Percentiles rank a stretch among this genome's conserved stretches.
These are phyloP conservation scores for Drosophila athabasca DNA, from an alignment of 1,140 invertebrate genomes.

Conservation along the genomic window DNA sequence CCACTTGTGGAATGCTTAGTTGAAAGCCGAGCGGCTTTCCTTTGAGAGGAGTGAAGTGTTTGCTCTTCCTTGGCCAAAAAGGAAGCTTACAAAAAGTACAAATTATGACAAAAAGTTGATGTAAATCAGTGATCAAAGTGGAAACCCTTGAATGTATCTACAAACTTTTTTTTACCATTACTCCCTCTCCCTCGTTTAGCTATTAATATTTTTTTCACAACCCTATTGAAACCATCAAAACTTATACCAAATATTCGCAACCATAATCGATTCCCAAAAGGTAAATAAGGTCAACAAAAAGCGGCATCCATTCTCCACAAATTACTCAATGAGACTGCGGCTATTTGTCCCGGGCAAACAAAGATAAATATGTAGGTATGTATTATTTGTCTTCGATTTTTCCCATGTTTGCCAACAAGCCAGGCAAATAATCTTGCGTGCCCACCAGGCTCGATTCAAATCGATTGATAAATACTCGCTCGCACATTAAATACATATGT, in stretches of 20 bases:
- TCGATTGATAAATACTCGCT: slow-evolving; percentile 49
- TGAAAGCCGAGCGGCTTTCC: slow-evolving; percentile 26
- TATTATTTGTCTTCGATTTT: slow-evolving; percentile 46
- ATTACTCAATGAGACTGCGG: slow-evolving; percentile 26
- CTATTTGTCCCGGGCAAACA: slow-evolving; percentile 42
- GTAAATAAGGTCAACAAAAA: slow-evolving; percentile 14
- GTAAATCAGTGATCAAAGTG: too few relatives aligned
- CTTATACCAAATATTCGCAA: not conserved
- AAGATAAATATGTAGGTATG: slow-evolving; percentile 39
- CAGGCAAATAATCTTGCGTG: slow-evolving; percentile 32
- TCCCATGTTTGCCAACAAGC: slow-evolving; percentile 12
- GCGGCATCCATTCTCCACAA: slow-evolving; percentile 21
- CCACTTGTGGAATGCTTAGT: slow-evolving; percentile 61
- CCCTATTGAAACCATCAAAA: not conserved
- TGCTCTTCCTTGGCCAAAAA: slow-evolving; percentile 43
- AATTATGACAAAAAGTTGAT: too few relatives aligned
- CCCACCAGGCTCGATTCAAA: slow-evolving; percentile 42
- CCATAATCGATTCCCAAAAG: not conserved
- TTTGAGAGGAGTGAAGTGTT: slow-evolving; percentile 33
- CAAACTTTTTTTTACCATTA: too few relatives aligned
- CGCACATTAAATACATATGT: slow-evolving; percentile 16
- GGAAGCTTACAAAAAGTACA: not conserved
- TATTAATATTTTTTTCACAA: not conserved
- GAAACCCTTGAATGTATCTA: too few relatives aligned
- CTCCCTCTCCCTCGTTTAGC: too few relatives aligned